A percentile compares a stretch with the other conserved stretches of the same genome.
Conservation (phyloP, 2,888 invertebrate genomes). For the Hemithea aestivaria region DNA sequence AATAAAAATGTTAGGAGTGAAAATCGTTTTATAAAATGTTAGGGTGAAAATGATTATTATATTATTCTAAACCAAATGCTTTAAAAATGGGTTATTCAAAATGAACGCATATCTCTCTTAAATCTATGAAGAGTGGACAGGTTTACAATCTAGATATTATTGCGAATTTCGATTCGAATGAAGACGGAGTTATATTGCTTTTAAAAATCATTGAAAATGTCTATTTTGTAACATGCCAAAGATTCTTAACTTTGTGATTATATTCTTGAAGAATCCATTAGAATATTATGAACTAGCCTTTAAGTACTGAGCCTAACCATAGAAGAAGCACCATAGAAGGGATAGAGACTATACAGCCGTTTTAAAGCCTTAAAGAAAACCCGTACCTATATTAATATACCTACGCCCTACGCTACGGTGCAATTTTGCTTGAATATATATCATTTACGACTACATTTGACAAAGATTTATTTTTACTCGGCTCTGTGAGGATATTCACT, state of each 20-base stretch:
- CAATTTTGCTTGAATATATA: not conserved
- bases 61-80: too few species aligned
- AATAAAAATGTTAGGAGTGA: not conserved
- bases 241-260: not conserved
- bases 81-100: conserved; percentile 26
- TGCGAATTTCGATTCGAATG: conserved; percentile 24
- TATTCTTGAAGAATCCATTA: not conserved
- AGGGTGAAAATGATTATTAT: too few species aligned
- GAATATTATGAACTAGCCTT: conserved; percentile 7
- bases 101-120: conserved; percentile 29
- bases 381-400: conserved; percentile 12
- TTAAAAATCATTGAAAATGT: not conserved
- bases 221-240: conserved; percentile 4
- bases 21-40: not conserved
- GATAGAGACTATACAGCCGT: conserved; percentile 31
- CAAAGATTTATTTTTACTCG: too few species aligned
- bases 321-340: conserved; percentile 49
- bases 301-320: conserved; percentile 46
- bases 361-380: conserved; percentile 24
- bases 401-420: conserved; percentile 5
- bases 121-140: conserved; percentile 33
- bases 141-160: conserved; percentile 28
- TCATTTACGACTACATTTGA: too few species aligned
- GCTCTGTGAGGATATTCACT: too few species aligned
- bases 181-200: conserved; percentile 25